Conservation (phyloP, 2,113 vertebrate species). For the Sturnira hondurensis region DNA sequence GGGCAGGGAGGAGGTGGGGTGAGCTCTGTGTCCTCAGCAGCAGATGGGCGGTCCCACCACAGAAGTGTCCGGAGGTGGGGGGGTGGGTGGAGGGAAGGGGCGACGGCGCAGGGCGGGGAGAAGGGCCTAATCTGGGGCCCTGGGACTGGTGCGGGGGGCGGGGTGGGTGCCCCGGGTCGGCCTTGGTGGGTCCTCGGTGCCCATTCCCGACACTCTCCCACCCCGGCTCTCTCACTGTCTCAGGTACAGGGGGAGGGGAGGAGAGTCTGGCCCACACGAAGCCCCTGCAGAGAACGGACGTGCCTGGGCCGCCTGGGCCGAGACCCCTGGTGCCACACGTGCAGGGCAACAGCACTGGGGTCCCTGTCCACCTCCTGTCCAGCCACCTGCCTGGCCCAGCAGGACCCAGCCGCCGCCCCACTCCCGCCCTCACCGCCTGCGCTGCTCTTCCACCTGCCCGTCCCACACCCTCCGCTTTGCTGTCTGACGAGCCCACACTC, state of each 20-base stretch:
- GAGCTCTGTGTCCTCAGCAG: neutral
- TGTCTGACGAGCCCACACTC: neutral
- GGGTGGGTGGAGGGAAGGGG: neutral
- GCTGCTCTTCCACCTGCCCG: neutral
- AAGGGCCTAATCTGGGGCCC: neutral
- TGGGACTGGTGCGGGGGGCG: neutral
- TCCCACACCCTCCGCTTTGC: fast-evolving
- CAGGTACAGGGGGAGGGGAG: too few relatives aligned
- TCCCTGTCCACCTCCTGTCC: fast-evolving
- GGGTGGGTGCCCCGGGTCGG: too few relatives aligned
- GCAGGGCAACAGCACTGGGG: neutral
- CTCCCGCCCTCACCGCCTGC: fast-evolving
- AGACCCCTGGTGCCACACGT: fast-evolving
- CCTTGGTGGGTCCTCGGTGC: neutral
- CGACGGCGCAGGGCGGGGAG: neutral
- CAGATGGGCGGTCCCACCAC: neutral
- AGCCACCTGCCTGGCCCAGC: neutral
- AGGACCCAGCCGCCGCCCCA: fast-evolving
- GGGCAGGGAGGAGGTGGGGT: neutral
- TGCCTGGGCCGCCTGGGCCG: fast-evolving
- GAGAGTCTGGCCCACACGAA: too few relatives aligned
- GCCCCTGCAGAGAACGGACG: neutral
- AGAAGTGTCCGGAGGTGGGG: neutral
- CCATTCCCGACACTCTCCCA: fast-evolving
- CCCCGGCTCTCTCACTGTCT: too few relatives aligned